Conservation (phyloP, 1,140 invertebrate species). For the Stegodyphus mimosarum region DNA sequence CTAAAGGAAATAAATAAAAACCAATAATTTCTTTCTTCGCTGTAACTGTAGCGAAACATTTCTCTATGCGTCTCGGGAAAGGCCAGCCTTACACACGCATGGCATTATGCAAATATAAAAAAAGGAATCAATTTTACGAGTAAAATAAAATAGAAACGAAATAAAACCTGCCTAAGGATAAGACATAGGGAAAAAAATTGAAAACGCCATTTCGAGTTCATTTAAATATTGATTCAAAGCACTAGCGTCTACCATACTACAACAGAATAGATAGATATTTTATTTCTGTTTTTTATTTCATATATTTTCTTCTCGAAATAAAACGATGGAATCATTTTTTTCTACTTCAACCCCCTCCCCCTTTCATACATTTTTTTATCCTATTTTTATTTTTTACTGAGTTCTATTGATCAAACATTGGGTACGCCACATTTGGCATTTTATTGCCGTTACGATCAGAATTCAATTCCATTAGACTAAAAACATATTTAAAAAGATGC, state of each 20-base stretch:
- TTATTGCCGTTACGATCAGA: constrained; percentile 33
- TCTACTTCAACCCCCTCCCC: constrained; percentile 22
- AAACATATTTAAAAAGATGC: background rate
- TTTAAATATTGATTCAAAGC: constrained; percentile 62
- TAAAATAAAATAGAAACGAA: constrained; percentile 59
- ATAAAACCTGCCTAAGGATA: constrained; percentile 58
- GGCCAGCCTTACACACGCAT: background rate
- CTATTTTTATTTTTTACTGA: constrained; percentile 53
- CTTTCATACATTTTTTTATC: constrained; percentile 15
- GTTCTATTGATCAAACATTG: constrained; percentile 51
- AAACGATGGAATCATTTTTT: constrained; percentile 61
- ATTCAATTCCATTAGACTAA: no score
- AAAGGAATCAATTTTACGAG: constrained; percentile 60
- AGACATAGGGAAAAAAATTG: constrained; percentile 58
- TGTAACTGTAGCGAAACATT: background rate
- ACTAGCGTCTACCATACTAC: constrained; percentile 30
- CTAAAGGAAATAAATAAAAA: background rate
- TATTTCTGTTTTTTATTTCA: constrained; percentile 55
- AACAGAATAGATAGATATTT: constrained; percentile 61
- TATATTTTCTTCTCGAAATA: constrained; percentile 60
- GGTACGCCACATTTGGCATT: constrained; percentile 55
- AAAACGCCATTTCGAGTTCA: constrained; percentile 62
- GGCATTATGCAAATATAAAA: constrained; percentile 60
- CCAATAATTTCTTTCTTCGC: background rate
- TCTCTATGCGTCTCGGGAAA: background rate